A percentile compares a stretch with the other conserved stretches of the same genome.
phyloP scores from a whole-genome alignment of 2,113 vertebrate species.

The Sinocyclocheilus anshuiensis region DNA sequence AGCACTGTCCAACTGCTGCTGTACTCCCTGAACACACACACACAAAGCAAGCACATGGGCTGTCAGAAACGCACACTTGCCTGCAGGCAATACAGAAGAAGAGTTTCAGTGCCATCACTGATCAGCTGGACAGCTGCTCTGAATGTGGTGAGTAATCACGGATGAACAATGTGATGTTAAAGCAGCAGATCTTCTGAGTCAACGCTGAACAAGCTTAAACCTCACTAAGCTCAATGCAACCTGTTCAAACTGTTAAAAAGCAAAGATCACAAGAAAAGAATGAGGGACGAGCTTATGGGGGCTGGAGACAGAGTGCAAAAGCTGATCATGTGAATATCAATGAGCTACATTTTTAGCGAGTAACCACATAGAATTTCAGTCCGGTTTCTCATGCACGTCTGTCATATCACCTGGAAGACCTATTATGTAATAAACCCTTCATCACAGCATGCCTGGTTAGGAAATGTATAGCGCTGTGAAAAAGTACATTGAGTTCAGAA shows the following conservation, averaged over 20 bases:
- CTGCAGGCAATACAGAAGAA: not conserved
- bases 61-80: constrained; percentile 9
- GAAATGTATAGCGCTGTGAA: not conserved
- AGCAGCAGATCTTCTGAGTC: not conserved
- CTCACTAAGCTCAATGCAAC: not conserved
- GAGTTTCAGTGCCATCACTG: not conserved
- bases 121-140: constrained; percentile 21
- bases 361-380: not conserved
- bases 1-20: constrained; percentile 68
- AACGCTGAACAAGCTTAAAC: not conserved
- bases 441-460: not conserved
- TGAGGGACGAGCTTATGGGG: not conserved
- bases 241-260: not conserved
- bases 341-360: not conserved
- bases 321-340: not conserved
- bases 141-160: not conserved
- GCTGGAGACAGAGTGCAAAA: constrained; percentile 43
- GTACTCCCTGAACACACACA: constrained; percentile 72
- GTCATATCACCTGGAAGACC: not conserved
- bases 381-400: too few species aligned
- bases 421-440: not conserved
- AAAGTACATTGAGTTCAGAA: not conserved
- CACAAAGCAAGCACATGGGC: constrained; percentile 43
- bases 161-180: constrained; percentile 15
- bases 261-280: not conserved